A percentile compares a stretch with the other conserved stretches of the same genome.
phyloP scores from a whole-genome alignment of 2,113 vertebrate species.

The Hiodon alosoides region DNA sequence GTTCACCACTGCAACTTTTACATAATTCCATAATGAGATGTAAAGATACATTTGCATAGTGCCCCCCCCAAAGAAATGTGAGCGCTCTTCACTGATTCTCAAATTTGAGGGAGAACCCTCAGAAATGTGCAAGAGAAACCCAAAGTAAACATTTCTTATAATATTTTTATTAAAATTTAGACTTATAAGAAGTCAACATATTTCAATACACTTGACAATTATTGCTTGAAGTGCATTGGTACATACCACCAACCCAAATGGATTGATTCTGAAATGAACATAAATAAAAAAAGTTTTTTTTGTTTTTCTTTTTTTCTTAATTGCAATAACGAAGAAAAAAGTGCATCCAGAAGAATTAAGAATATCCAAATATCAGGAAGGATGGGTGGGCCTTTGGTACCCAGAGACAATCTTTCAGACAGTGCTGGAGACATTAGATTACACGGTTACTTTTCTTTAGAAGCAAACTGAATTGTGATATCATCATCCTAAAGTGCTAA shows the following conservation, averaged over 20 bases:
- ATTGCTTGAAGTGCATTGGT: slow-evolving; percentile 67
- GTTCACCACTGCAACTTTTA: no score
- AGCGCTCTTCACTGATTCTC: no score
- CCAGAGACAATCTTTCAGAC: no score
- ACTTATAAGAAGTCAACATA: slow-evolving; percentile 99
- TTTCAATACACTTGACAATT: slow-evolving; percentile 75
- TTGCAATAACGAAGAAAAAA: slow-evolving; percentile 34
- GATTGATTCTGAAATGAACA: slow-evolving; percentile 87
- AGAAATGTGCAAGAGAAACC: no score
- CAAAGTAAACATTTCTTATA: slow-evolving; percentile 63
- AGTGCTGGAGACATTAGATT: background rate
- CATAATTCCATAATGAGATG: no score
- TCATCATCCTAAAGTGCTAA: no score
- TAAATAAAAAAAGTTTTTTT: slow-evolving; percentile 83
- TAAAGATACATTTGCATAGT: no score
- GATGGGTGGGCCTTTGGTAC: background rate
- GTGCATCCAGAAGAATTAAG: slow-evolving; percentile 34
- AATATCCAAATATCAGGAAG: slow-evolving; percentile 10
- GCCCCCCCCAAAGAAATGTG: no score
- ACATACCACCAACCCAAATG: slow-evolving; percentile 88
- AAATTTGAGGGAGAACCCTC: no score
- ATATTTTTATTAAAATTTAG: slow-evolving; percentile 94
- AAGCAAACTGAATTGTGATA: background rate
- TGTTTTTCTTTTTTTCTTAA: slow-evolving; percentile 45
- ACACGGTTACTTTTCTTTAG: background rate